phyloP scores from a whole-genome alignment of 2,888 invertebrate genomes.

The Itoplectis maculator region DNA sequence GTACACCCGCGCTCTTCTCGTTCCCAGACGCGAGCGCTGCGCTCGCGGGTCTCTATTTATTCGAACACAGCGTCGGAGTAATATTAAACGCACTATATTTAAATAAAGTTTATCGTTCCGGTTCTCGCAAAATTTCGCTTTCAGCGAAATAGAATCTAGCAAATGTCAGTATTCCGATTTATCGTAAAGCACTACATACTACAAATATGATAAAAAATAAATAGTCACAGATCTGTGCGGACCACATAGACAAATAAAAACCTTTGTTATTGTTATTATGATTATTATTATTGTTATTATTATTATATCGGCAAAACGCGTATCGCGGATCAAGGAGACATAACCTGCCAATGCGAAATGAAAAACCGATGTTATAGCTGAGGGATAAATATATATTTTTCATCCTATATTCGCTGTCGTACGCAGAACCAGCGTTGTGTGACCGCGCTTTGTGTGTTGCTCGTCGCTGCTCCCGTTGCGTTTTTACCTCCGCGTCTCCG shows the following conservation, averaged over 20 bases:
- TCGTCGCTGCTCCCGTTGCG: not conserved
- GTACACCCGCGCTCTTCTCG: slow-evolving; percentile 1
- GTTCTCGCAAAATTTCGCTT: not conserved
- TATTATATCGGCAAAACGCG: not conserved
- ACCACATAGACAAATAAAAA: no score
- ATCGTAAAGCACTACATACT: no score
- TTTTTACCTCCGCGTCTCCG: not conserved
- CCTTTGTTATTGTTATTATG: not conserved
- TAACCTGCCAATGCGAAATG: not conserved
- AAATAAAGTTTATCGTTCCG: slow-evolving; percentile 21
- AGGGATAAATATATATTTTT: slow-evolving; percentile 17
- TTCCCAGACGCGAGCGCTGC: not conserved
- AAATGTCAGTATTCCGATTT: not conserved
- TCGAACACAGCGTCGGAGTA: not conserved
- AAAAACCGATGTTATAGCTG: not conserved
- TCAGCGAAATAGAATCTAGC: not conserved
- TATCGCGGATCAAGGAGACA: not conserved
- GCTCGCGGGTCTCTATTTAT: not conserved
- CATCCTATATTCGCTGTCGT: no score
- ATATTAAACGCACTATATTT: slow-evolving; percentile 32
- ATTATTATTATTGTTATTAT: not conserved
- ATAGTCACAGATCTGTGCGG: not conserved
- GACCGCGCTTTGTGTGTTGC: not conserved
- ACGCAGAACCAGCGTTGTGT: not conserved
- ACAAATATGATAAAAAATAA: no score